phyloP scores from a whole-genome alignment of 2,888 invertebrate species.

The Agonopterix arenella region DNA sequence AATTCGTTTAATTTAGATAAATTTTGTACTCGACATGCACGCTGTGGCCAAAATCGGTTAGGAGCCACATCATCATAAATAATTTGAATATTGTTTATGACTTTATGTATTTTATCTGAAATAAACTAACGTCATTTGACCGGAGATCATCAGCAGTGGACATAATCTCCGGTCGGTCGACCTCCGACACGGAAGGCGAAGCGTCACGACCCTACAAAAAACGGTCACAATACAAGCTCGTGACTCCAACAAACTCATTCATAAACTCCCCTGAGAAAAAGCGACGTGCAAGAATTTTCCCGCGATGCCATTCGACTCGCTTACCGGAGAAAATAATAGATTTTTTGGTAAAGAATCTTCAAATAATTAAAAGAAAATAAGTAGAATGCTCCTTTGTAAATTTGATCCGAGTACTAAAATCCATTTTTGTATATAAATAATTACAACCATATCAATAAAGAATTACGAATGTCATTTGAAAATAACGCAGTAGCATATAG shows the following conservation, averaged over 20 bases:
- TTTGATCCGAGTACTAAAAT: neutral
- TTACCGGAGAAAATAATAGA: constrained; percentile 1
- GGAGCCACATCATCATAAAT: neutral
- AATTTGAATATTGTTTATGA: neutral
- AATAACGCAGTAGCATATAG: too few species aligned
- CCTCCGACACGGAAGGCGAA: constrained; percentile 64
- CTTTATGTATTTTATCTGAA: neutral
- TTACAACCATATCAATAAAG: too few species aligned
- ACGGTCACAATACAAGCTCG: constrained; percentile 47
- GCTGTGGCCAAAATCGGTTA: neutral
- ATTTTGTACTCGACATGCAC: too few species aligned
- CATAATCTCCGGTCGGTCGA: constrained; percentile 30
- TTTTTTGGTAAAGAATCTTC: neutral
- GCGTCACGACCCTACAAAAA: constrained; percentile 50
- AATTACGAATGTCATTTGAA: too few species aligned
- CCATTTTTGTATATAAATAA: neutral
- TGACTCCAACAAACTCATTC: constrained; percentile 53
- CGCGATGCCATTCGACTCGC: constrained; percentile 18
- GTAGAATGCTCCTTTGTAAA: neutral
- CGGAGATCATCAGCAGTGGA: constrained; percentile 24
- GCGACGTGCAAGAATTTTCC: constrained; percentile 61
- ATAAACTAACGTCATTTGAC: too few species aligned
- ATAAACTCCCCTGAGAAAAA: constrained; percentile 49
- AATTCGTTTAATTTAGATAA: too few species aligned
- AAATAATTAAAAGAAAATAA: constrained; percentile 2